Evolutionary conservation across 2,888 invertebrate genomes (phyloP), one percentile per base, ranked within the genome.

Genomic region (Andrena trimmerana): DNA sequence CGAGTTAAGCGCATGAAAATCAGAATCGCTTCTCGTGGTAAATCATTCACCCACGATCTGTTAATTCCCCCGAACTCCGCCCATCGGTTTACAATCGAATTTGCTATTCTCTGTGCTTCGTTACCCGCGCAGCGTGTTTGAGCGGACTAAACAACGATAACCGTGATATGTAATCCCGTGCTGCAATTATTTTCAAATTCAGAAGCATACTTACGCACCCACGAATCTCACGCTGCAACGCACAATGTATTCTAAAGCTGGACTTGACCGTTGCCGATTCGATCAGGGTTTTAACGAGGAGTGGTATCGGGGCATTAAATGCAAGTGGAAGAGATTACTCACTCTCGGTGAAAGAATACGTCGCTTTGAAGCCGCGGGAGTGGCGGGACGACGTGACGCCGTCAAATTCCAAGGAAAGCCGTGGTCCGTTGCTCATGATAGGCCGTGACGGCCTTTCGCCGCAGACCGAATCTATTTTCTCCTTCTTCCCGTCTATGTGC

Each of bases 341-440:
- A 98, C 99, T 98, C 96, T 97, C 97, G 84, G 97, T 96, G 95
- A 99, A 99, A 90, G 96, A 96, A 94, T 97, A 99, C 78, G 97
- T 96, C 85, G 98, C 98, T 93, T 97, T 97, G 94, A 98, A 99
- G 83, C 98, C 98, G 91, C 97, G 96, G 67, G 97, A 96, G 90
- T 96, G 96, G 90, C 97, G 96, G 33, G 97, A 97, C n/a, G 97
- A 97, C 90, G 96, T 95, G 70, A 96, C 95, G 66, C 98, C 98
- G 81, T 96, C 96, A 93, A 99, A 99, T 94, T 98, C 98, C 77
- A 99, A 94, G 93, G 97, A 96, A 92, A 99, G 95, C 91, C 97
- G 96, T 68, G 97, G 97, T 59, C 98, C 98, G 92, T 97, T 98
- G 78, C 99, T 99, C 99, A 99, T 99, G 86, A 99, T 95, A 77